Percentiles rank a stretch among this genome's conserved stretches.
phyloP scores from a whole-genome alignment of 2,888 invertebrate species.

The Tiphia femorata region DNA sequence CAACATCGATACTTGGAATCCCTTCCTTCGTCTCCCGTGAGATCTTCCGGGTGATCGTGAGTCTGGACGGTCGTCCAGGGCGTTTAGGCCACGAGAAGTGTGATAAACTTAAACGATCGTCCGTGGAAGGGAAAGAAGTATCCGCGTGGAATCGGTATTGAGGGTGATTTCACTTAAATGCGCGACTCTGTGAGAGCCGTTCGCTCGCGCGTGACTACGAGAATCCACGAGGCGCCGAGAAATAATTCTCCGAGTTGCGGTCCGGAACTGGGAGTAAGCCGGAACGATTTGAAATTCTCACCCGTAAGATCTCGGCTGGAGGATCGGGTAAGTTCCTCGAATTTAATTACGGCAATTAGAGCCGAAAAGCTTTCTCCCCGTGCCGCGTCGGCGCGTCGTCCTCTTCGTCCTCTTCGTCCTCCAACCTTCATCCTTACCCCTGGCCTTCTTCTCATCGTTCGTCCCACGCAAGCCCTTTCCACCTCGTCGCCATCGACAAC shows the following conservation, averaged over 20 bases:
- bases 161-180: too few relatives aligned
- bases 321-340: constrained; percentile 60
- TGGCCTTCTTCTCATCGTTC: constrained; percentile 1
- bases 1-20: too few relatives aligned
- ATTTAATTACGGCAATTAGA: constrained; percentile 64
- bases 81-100: too few relatives aligned
- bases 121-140: too few relatives aligned
- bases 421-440: constrained; percentile 12
- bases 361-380: constrained; percentile 53
- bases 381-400: constrained; percentile 11
- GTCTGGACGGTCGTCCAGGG: too few relatives aligned
- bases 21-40: too few relatives aligned
- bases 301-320: constrained; percentile 34
- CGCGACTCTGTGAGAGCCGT: constrained; percentile 20
- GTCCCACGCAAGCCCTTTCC: neutral
- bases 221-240: neutral
- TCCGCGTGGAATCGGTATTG: too few relatives aligned
- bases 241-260: neutral
- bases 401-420: constrained; percentile 13
- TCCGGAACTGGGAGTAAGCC: constrained; percentile 11
- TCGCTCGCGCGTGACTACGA: neutral
- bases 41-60: too few relatives aligned
- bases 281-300: constrained; percentile 32
- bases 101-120: too few relatives aligned
- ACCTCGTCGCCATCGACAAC: neutral